Conservation (phyloP, 2,797 vertebrate species). For the Pantherophis vulpinus region DNA sequence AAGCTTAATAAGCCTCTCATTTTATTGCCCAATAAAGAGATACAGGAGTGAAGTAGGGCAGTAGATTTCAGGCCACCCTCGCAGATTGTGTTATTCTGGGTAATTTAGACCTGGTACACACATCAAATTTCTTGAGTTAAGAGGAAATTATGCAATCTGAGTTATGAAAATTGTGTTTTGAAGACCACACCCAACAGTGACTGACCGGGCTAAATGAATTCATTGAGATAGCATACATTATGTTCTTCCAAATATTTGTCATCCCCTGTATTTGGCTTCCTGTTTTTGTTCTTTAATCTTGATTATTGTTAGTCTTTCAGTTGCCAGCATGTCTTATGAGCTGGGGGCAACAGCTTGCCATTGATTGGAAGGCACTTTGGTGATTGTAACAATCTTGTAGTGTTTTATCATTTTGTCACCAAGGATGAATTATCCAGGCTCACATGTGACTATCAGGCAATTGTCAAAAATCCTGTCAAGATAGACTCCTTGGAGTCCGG, state of each 20-base stretch:
- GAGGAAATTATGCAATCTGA: not conserved
- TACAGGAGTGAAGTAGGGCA: not conserved
- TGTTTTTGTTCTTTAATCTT: not conserved
- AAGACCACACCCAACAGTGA: not conserved
- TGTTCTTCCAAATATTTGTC: not conserved
- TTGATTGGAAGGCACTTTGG: not conserved
- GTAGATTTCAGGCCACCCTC: not conserved
- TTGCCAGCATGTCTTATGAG: not conserved
- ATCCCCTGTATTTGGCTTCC: not conserved
- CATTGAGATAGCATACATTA: not conserved
- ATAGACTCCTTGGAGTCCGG: not conserved
- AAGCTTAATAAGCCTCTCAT: not conserved
- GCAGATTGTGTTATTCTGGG: not conserved
- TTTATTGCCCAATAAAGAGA: not conserved
- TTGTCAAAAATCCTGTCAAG: not conserved
- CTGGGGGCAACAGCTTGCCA: not conserved
- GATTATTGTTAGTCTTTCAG: not conserved
- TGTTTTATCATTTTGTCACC: not conserved
- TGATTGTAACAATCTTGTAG: not conserved
- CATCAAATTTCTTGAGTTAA: not conserved
- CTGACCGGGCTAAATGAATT: not conserved
- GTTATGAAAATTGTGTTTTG: not conserved
- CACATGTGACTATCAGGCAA: not conserved
- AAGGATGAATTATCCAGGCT: not conserved
- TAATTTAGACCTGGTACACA: not conserved